Evolutionary conservation across 2,113 vertebrate species (phyloP).

Genomic region (Pseudorectes ferrugineus): DNA sequence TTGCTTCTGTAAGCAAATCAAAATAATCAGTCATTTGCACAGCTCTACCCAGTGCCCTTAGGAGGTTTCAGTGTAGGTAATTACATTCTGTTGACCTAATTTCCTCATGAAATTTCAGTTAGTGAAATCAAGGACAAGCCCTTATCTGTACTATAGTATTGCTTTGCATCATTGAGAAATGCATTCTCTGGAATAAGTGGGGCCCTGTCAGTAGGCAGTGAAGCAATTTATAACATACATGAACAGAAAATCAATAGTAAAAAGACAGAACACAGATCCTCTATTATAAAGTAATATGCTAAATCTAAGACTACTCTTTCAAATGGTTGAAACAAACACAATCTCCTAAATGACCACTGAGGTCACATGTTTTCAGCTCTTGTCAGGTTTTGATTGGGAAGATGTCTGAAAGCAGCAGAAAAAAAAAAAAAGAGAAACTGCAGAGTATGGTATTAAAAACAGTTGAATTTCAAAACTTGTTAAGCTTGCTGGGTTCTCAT

Average conservation of each 20-base stretch:
- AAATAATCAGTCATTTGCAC: slow-evolving; percentile 36
- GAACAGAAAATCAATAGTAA: background rate
- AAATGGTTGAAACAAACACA: background rate
- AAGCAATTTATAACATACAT: background rate
- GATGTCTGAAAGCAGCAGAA: background rate
- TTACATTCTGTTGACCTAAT: slow-evolving; percentile 58
- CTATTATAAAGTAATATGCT: background rate
- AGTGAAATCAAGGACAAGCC: slow-evolving; percentile 22
- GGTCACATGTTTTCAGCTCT: background rate
- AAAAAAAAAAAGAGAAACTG: background rate
- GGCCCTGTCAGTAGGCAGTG: background rate
- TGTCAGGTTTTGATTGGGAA: background rate
- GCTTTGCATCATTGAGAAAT: background rate
- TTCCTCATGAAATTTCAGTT: slow-evolving; percentile 4
- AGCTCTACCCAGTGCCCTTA: background rate
- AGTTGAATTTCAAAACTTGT: background rate
- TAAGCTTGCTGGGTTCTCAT: background rate
- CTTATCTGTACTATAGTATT: background rate
- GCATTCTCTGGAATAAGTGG: background rate
- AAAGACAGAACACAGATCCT: background rate
- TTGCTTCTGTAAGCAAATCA: slow-evolving; percentile 30
- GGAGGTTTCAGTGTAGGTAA: slow-evolving; percentile 36
- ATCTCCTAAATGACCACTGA: background rate
- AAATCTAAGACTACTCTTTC: background rate
- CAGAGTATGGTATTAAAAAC: background rate